Evolutionary conservation across 2,797 vertebrate species (phyloP), one percentile per base, ranked within the genome.

Genomic region (Stomatorhinus walkeri): DNA sequence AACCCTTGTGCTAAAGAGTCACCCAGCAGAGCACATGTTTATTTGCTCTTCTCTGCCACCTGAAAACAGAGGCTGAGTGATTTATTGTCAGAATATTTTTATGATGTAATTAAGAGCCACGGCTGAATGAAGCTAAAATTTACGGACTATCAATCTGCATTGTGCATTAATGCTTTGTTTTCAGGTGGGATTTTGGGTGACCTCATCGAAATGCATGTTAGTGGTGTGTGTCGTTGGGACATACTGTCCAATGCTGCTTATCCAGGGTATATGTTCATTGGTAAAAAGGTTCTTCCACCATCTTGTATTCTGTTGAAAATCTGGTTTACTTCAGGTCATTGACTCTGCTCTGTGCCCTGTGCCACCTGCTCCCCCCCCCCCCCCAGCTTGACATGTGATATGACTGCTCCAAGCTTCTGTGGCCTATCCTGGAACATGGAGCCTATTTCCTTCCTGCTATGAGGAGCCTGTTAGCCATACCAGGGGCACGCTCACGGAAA

Each of bases 361-460:
- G 28, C 64, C 28, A 36, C 28, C 64, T 72, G 22, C 72, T 48
- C 4, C 89, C 46, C 10, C 5, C 40, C 89, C 22, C n/a, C 28
- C 7, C 64, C 88, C 5, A 87, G 28, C 7, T 22, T 7, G 43
- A 87, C 88, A 32, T 81, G 85, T 72, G 64, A 49, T n/a, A 22
- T 48, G 19, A 81, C 83, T n/a, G 52, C 22, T 36, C 32, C 10
- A 68, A 85, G 49, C 32, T 32, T 56, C 24, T 59, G 0, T 89
- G 56, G 56, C 90, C 91, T 90, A 22, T 32, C 52, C 16, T 84
- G n/a, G 48, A 68, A 54, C 56, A 54, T 9, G 72, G 12, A 2
- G 14, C 10, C 52, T 32, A 64, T 19, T 24, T 64, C 51, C 36
- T 28, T 72, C 85, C 68, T 40, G 24, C 88, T 54, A 88, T 12